Conservation (phyloP, 2,888 invertebrate genomes). For the Nebria brevicollis region DNA sequence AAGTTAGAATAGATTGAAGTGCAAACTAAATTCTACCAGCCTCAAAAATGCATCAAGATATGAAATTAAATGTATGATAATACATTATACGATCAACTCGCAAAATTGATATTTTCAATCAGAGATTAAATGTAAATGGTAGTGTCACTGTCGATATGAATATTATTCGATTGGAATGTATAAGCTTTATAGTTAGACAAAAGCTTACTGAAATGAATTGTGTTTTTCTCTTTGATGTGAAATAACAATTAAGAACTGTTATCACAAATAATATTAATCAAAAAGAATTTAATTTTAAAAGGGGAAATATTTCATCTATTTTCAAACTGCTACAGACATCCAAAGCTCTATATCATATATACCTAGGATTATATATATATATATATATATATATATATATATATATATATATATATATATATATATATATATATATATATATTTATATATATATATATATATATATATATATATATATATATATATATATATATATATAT, state of each 20-base stretch:
- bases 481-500: too few species aligned
- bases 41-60: not conserved
- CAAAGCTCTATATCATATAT: not conserved
- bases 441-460: not conserved
- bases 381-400: not conserved
- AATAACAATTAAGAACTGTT: not conserved
- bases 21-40: not conserved
- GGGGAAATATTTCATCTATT: not conserved
- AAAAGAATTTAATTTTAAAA: conserved; percentile 1
- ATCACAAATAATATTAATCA: not conserved
- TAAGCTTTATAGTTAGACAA: not conserved
- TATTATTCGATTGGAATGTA: not conserved
- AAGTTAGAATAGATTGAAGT: not conserved
- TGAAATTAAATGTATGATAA: too few species aligned
- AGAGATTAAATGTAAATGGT: too few species aligned
- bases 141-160: not conserved
- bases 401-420: not conserved
- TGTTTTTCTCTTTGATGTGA: not conserved
- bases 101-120: not conserved
- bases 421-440: not conserved
- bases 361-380: not conserved
- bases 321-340: not conserved
- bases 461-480: too few species aligned
- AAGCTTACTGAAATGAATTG: not conserved
- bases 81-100: not conserved